Conservation (phyloP, 2,888 invertebrate species). For the Chorisops tibialis region DNA sequence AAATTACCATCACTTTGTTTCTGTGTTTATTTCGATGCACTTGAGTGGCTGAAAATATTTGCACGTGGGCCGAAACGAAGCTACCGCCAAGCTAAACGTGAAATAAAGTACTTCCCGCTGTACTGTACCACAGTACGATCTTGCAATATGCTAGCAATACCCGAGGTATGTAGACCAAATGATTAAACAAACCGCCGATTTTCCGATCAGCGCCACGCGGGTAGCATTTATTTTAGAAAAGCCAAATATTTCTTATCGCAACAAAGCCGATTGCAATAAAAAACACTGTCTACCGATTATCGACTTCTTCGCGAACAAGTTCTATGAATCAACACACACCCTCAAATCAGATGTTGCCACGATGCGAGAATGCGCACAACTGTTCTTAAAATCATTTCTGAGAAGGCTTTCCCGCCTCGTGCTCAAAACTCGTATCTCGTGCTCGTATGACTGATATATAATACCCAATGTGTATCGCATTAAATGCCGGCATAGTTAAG, state of each 20-base stretch:
- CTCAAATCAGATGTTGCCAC: constrained; percentile 19
- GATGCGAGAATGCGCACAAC: constrained; percentile 19
- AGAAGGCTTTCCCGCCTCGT: too few species aligned
- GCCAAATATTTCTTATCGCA: too few species aligned
- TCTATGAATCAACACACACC: too few species aligned
- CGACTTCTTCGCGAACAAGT: neutral
- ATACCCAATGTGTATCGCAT: too few species aligned
- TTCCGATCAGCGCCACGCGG: constrained; percentile 4
- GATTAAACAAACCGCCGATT: too few species aligned
- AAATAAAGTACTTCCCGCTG: neutral
- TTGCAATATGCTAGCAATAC: neutral
- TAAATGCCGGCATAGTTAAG: too few species aligned
- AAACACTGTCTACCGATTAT: neutral
- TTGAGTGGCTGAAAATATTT: too few species aligned
- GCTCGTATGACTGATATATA: too few species aligned
- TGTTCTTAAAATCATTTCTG: neutral
- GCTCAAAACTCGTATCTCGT: too few species aligned
- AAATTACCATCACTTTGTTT: neutral
- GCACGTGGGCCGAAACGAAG: too few species aligned
- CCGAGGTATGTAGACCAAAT: neutral
- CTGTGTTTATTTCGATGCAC: too few species aligned
- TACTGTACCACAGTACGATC: neutral
- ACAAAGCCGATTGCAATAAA: constrained; percentile 8
- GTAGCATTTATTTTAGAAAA: constrained; percentile 2
- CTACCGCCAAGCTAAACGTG: too few species aligned